These are phyloP conservation scores for Gallinago undulata DNA, from an alignment of 2,113 vertebrate species.

Conservation along the genomic window DNA sequence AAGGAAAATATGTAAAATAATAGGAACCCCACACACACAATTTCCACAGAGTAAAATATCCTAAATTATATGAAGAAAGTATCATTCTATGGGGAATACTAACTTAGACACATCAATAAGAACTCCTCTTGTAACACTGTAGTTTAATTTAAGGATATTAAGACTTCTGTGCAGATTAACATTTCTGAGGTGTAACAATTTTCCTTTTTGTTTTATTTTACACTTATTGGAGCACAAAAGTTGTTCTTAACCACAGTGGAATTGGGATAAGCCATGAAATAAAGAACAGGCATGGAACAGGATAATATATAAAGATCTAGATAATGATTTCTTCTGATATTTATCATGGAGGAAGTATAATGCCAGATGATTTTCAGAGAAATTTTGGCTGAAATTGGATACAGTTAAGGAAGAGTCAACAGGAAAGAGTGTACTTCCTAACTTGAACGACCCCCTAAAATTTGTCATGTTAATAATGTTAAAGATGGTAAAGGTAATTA, in stretches of 20 bases:
- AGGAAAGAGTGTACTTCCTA: not conserved
- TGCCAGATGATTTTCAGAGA: not conserved
- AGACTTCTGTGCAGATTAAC: not conserved
- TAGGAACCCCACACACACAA: not conserved
- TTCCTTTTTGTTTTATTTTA: not conserved
- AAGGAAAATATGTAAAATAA: not conserved
- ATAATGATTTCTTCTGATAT: not conserved
- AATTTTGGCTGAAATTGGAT: not conserved
- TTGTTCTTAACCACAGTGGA: not conserved
- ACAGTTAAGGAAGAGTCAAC: not conserved
- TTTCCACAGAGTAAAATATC: not conserved
- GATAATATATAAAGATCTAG: not conserved
- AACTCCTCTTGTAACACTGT: not conserved
- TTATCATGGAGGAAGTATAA: not conserved
- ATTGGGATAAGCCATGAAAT: not conserved
- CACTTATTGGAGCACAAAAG: not conserved
- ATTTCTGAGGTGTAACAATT: not conserved
- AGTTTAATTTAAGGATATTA: not conserved
- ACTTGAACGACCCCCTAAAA: not conserved
- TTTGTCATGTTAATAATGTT: not conserved
- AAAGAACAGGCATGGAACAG: rapidly evolving
- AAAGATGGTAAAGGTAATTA: not conserved
- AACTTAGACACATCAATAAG: not conserved
- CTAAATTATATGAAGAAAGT: not conserved
- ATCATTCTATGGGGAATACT: not conserved